phyloP scores from a whole-genome alignment of 2,888 invertebrate genomes.

The Cryptus viduatorius region DNA sequence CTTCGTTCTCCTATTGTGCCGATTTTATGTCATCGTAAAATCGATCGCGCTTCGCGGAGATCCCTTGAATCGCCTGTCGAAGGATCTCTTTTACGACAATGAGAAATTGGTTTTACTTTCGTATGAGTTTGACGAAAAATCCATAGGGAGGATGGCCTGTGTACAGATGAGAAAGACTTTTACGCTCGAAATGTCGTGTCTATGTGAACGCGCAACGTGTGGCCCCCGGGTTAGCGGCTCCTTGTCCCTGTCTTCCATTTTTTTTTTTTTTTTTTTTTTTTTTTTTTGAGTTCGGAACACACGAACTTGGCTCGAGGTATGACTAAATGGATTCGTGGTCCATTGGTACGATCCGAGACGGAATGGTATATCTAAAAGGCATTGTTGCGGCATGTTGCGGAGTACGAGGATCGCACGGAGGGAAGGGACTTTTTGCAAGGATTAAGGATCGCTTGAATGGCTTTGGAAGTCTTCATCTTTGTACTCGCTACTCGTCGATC shows the following conservation, averaged over 20 bases:
- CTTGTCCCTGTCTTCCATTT: background rate
- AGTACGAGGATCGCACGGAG: background rate
- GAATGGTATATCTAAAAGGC: slow-evolving; percentile 23
- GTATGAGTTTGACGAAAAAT: slow-evolving; percentile 35
- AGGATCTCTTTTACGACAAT: slow-evolving; percentile 53
- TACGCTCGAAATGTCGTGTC: slow-evolving; percentile 32
- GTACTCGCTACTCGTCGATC: slow-evolving; percentile 15
- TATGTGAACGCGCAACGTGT: slow-evolving; percentile 31
- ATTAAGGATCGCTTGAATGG: slow-evolving; percentile 2
- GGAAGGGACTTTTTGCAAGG: slow-evolving; percentile 23
- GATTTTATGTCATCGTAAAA: slow-evolving; percentile 56
- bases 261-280: slow-evolving; percentile 26
- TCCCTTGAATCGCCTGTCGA: slow-evolving; percentile 40
- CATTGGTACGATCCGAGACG: slow-evolving; percentile 29
- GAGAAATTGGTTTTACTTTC: slow-evolving; percentile 56
- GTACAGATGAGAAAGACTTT: slow-evolving; percentile 47
- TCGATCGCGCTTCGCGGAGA: slow-evolving; percentile 42
- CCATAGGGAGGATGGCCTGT: slow-evolving; percentile 20
- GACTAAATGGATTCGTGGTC: slow-evolving; percentile 56
- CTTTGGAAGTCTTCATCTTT: slow-evolving; percentile 52
- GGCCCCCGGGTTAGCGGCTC: slow-evolving; percentile 4
- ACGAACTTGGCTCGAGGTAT: slow-evolving; percentile 35
- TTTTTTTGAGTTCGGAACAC: slow-evolving; percentile 35
- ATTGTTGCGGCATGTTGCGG: slow-evolving; percentile 36
- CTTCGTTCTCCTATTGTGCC: slow-evolving; percentile 38